Evolutionary conservation across 2,888 invertebrate species (phyloP), one percentile per base, ranked within the genome.

Genomic region (Oscheius myriophilus): DNA sequence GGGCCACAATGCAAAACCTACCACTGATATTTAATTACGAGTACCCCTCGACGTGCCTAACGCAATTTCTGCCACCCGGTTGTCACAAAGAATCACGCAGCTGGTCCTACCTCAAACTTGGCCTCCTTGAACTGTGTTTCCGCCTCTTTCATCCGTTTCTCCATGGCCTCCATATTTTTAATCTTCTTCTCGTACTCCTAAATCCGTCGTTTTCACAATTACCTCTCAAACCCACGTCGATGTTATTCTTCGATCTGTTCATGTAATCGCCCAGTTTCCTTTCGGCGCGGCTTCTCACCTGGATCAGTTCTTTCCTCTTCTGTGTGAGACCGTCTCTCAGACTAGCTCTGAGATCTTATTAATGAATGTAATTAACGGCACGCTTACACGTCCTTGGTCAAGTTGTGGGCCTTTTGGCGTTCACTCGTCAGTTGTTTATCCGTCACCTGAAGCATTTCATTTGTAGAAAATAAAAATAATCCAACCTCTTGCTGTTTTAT

Each of bases 271-370:
- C 6, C 16, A 16, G 12, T n/a, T 1, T 16, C 42, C 7, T 57
- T n/a, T 12, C 12, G 26, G 42, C 14, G 14, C 4, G 6, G 42
- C 57, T 57, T 53, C 53, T 9, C 16, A 16, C 16, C 53, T n/a
- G n/a, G 43, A 53, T 53, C 51, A 58, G 23, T 33, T 58, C 67
- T n/a, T 33, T 39, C 49, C 55, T 51, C 42, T 67, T 67, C 18
- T 26, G 42, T 12, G 59, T 49, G 41, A 67, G 21, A 49, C 52
- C 55, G 6, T 26, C 33, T n/a, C 46, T 16, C 33, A 65, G 39
- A 21, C 45, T 65, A 3, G 16, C 2, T 14, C 53, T 25, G 33
- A 16, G 21, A 53, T 33, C 9, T 9, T 9, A 33, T 6, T 33
- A 9, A 6, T 6, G 9, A 33, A 33, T 3, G 33, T 9, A 3